Evolutionary conservation across 2,888 invertebrate species (phyloP), one percentile per base, ranked within the genome.

Genomic region (Erpobdella octoculata): DNA sequence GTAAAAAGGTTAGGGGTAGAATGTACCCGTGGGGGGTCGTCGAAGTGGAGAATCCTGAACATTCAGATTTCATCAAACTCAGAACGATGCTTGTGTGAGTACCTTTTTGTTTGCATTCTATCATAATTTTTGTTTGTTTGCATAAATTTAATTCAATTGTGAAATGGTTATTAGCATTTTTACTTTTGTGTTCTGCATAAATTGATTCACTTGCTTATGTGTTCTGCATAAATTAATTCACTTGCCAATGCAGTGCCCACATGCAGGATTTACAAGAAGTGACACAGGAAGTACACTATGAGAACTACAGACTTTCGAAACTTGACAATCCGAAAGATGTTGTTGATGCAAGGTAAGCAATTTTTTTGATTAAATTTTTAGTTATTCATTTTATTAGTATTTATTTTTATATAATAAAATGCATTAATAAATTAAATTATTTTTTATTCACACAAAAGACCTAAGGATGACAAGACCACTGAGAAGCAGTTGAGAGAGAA

Each of bases 11-110:
- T 74, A 87, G 95, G 72, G 96, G 96, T 37, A 88, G 96, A 1
- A 87, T 93, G 73, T 97, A 96, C 86, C 95, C 96, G 0, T 97
- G 96, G 96, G 96, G 96, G 46, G 94, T 96, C 0, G 94, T 96
- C 12, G 96, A 96, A 85, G 94, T 96, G 15, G 96, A 97, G 84
- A 96, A 96, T 86, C 93, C 95, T 0, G 94, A 95, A 64, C 95
- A 96, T 82, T 95, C 94, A 85, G 96, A 97, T 86, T 97, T 96
- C 83, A 93, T 95, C 80, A 95, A 95, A 83, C 87, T 97, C 74
- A 86, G 96, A 77, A 93, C 94, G 15, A 94, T 96, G 94, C 87
- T 96, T 48, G 93, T 95, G 91, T 82, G 75, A 78, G 79, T 75
- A n/a, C n/a, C n/a, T n/a, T n/a, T n/a, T n/a, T n/a, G n/a, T n/a